A percentile compares a stretch with the other conserved stretches of the same genome.
These are phyloP conservation scores for Perca flavescens DNA, from an alignment of 2,113 vertebrate genomes.

Conservation along the genomic window DNA sequence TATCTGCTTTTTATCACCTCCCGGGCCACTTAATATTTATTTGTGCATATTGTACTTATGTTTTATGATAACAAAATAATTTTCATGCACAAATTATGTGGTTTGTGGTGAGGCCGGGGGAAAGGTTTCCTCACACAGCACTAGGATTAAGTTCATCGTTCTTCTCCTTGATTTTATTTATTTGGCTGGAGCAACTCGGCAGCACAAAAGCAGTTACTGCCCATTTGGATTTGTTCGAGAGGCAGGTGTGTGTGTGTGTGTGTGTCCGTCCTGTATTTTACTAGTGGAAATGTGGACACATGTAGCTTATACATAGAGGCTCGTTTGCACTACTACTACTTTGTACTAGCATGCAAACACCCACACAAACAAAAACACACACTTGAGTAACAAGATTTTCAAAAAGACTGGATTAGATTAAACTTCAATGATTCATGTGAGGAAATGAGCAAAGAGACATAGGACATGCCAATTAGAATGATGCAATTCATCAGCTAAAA, in stretches of 20 bases:
- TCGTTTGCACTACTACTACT: neutral
- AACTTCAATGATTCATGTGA: neutral
- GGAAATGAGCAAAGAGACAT: neutral
- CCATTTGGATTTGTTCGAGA: conserved; percentile 35
- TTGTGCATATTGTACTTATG: conserved; percentile 41
- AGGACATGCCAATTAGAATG: neutral
- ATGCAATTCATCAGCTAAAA: conserved; percentile 3
- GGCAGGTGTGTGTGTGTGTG: conserved; percentile 25
- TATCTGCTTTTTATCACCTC: conserved; percentile 52
- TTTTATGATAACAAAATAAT: conserved; percentile 49
- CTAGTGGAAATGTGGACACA: neutral
- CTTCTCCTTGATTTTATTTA: conserved; percentile 28
- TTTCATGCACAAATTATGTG: conserved; percentile 62
- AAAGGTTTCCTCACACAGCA: conserved; percentile 50
- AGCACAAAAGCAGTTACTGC: conserved; percentile 28
- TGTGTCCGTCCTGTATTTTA: neutral
- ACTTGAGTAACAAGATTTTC: neutral
- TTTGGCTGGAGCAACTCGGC: conserved; percentile 34
- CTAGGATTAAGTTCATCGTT: conserved; percentile 52
- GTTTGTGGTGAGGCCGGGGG: conserved; percentile 43
- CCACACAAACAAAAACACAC: neutral
- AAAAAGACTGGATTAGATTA: conserved; percentile 28
- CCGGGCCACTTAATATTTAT: conserved; percentile 29
- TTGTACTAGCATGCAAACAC: neutral
- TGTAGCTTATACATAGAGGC: neutral